Base-by-base conservation (phyloP, 1,140 invertebrate species). In the Eupeodes corollae region DNA sequence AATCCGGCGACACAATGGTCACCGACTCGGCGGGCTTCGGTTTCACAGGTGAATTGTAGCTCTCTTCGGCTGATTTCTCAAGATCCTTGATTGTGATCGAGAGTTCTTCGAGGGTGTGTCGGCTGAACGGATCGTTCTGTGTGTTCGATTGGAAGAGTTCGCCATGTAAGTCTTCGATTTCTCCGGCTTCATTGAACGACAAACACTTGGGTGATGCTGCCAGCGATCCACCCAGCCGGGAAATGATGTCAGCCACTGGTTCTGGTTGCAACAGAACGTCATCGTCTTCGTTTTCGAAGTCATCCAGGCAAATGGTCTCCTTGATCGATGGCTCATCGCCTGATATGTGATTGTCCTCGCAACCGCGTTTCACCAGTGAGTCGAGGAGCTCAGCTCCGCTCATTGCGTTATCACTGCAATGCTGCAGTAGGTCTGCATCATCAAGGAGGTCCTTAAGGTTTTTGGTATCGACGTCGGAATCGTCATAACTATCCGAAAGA, bases 301-400 rank as follows among this genome's bases (percentile, higher is more conserved):
- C 57, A 19, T 63, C 63, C 21, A 58, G 43, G 18, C 52, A 53
- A 9, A 62, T 37, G 10, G 47, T 52, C 3, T 26, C 19, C 0
- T 33, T 44, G 6, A 34, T 19, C 32, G 14, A 10, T 21, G 40
- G 34, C 9, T 44, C 33, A 13, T 42, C 48, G 39, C 18, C 43
- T 3, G 35, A 14, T 6, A 46, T 31, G 15, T 50, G 70, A 52
- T 77, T 75, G 49, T 77, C 75, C 53, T 78, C 75, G 52, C 75
- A 78, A 44, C 75, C 74, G 48, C 75, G 73, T 54, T 78, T 74
- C 10, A 78, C 74, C 32, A 78, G 58, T 1, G 75, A 77, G 52
- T 78, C 75, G 2, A 78, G 61, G 39, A 78, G 54, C 21, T 74
- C 74, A 15, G 65, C 58, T 6, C 64, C 68, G 41, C 51, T 63